Conservation (phyloP, 2,888 invertebrate genomes). For the Cataglyphis livida region DNA sequence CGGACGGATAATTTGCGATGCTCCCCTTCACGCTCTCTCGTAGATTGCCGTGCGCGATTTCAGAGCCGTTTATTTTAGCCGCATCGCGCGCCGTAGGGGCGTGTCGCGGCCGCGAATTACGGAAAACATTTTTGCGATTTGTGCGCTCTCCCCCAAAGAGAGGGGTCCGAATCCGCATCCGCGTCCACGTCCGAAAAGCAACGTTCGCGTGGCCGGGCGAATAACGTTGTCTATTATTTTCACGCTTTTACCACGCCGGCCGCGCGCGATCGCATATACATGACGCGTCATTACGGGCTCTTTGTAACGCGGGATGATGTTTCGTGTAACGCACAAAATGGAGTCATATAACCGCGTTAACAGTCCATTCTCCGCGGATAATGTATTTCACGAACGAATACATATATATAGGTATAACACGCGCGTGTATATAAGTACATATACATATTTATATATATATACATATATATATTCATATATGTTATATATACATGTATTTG, state of each 20-base stretch:
- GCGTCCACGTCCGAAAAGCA: constrained; percentile 35
- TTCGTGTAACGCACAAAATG: constrained; percentile 75
- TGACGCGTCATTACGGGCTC: constrained; percentile 71
- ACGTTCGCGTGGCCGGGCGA: constrained; percentile 31
- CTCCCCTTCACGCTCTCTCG: not conserved
- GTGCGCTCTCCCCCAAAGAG: constrained; percentile 27
- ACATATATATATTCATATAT: not conserved
- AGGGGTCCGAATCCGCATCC: not conserved
- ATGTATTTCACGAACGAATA: constrained; percentile 69
- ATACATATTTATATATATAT: not conserved
- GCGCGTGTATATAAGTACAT: not conserved
- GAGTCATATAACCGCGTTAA: constrained; percentile 76
- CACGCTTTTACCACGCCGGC: constrained; percentile 55
- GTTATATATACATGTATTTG: constrained; percentile 7
- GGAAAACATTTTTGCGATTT: constrained; percentile 55
- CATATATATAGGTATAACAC: not conserved
- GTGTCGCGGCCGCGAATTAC: constrained; percentile 44
- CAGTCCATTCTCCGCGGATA: constrained; percentile 73
- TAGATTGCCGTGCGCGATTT: constrained; percentile 49
- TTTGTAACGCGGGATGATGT: constrained; percentile 73
- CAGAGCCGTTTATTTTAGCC: constrained; percentile 48
- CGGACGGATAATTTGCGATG: constrained; percentile 42
- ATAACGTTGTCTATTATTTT: constrained; percentile 59
- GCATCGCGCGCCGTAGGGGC: constrained; percentile 39
- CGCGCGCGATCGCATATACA: constrained; percentile 59